phyloP scores from a whole-genome alignment of 2,888 invertebrate species.

The Agriopis marginaria region DNA sequence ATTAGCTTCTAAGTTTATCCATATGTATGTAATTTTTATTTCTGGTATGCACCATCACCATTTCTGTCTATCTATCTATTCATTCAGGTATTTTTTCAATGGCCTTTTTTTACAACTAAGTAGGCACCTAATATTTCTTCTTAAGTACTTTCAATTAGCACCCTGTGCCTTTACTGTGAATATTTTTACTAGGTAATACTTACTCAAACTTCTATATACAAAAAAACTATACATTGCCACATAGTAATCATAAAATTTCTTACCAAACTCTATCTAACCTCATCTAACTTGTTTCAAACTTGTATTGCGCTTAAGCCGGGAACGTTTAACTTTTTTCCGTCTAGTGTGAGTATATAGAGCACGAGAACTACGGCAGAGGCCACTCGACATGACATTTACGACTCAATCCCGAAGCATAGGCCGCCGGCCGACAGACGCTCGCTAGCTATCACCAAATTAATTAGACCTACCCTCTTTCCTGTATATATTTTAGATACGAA shows the following conservation, averaged over 20 bases:
- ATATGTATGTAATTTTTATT: too few relatives aligned
- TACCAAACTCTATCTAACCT: constrained; percentile 61
- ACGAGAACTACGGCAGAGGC: constrained; percentile 73
- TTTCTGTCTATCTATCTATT: too few relatives aligned
- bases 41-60: too few relatives aligned
- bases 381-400: constrained; percentile 83
- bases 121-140: too few relatives aligned
- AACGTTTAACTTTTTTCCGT: constrained; percentile 68
- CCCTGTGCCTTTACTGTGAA: neutral
- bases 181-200: neutral
- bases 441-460: constrained; percentile 70
- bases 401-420: constrained; percentile 82
- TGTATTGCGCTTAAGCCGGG: constrained; percentile 63
- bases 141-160: neutral
- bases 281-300: constrained; percentile 66
- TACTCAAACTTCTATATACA: neutral
- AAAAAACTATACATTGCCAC: constrained; percentile 8
- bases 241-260: constrained; percentile 67
- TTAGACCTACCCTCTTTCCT: constrained; percentile 61
- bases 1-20: too few relatives aligned
- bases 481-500: constrained; percentile 33
- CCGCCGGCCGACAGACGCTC: constrained; percentile 71
- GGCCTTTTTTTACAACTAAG: too few relatives aligned
- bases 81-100: too few relatives aligned
- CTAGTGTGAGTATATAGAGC: constrained; percentile 75